These are phyloP conservation scores for Machimus rusticus DNA, from an alignment of 2,888 invertebrate species.

Conservation along the genomic window DNA sequence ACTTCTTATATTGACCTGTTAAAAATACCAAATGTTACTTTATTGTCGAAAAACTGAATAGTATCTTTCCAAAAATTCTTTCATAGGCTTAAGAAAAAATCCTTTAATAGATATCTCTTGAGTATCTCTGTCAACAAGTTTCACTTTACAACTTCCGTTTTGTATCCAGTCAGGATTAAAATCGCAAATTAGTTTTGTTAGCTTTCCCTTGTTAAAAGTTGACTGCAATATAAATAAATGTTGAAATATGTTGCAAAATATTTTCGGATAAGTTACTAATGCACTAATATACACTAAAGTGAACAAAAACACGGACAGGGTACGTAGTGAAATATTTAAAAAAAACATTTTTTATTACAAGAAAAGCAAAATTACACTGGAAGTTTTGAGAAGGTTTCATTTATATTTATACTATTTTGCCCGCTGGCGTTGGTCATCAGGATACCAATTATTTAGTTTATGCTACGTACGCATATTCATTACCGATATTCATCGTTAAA, in stretches of 20 bases:
- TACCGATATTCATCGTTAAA: too few relatives aligned
- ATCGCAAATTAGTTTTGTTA: neutral
- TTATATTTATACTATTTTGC: neutral
- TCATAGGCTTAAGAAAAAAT: neutral
- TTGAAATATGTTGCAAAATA: neutral
- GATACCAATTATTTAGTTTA: too few relatives aligned
- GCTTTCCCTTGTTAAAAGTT: neutral
- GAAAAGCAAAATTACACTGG: neutral
- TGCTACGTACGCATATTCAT: too few relatives aligned
- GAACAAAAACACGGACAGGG: neutral
- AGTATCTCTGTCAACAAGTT: neutral
- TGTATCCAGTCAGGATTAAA: neutral
- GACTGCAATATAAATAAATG: neutral
- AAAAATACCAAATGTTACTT: neutral
- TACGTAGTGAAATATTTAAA: neutral
- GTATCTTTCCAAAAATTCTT: neutral
- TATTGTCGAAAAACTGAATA: neutral
- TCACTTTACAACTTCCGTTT: neutral
- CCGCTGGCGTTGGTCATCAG: too few relatives aligned
- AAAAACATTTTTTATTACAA: neutral
- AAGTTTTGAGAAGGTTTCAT: neutral
- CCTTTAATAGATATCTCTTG: neutral
- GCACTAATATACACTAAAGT: neutral
- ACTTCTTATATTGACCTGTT: neutral
- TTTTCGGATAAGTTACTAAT: neutral